These are phyloP conservation scores for Nephrotoma appendiculata DNA, from an alignment of 2,888 invertebrate species.

Conservation along the genomic window DNA sequence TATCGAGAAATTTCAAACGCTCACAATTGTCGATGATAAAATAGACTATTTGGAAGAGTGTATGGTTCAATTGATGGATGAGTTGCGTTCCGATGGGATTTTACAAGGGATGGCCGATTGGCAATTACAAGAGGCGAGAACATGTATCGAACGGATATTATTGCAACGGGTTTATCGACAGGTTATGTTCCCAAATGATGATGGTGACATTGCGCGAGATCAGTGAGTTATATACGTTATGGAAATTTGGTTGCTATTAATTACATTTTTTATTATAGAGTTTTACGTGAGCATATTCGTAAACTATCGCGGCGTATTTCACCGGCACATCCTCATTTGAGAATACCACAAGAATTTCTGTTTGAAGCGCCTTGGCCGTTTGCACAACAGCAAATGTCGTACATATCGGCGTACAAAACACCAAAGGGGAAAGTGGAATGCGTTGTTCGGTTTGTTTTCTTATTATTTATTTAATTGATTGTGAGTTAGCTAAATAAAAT, in stretches of 20 bases:
- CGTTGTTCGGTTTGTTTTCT: slow-evolving; percentile 25
- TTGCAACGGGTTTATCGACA: slow-evolving; percentile 83
- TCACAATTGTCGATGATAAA: slow-evolving; percentile 79
- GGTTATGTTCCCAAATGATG: slow-evolving; percentile 93
- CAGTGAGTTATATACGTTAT: slow-evolving; percentile 41
- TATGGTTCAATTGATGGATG: slow-evolving; percentile 50
- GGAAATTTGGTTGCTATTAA: background rate
- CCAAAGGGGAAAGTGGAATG: slow-evolving; percentile 63
- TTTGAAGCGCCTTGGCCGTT: slow-evolving; percentile 94
- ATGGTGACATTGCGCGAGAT: slow-evolving; percentile 85
- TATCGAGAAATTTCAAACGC: slow-evolving; percentile 61
- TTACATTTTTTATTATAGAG: slow-evolving; percentile 34
- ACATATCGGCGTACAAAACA: slow-evolving; percentile 82
- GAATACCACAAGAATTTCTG: slow-evolving; percentile 68
- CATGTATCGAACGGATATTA: slow-evolving; percentile 79
- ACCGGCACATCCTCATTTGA: slow-evolving; percentile 64
- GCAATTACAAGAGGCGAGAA: slow-evolving; percentile 60
- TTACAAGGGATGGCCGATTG: slow-evolving; percentile 49
- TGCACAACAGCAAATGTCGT: slow-evolving; percentile 77
- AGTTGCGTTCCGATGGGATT: slow-evolving; percentile 53
- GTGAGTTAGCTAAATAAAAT: background rate
- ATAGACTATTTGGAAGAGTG: slow-evolving; percentile 76
- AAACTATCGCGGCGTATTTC: slow-evolving; percentile 61
- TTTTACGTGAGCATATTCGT: slow-evolving; percentile 77
- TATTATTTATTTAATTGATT: background rate